Conservation (phyloP, 64 coral and sea anemone genomes). For the Montipora sp. region DNA sequence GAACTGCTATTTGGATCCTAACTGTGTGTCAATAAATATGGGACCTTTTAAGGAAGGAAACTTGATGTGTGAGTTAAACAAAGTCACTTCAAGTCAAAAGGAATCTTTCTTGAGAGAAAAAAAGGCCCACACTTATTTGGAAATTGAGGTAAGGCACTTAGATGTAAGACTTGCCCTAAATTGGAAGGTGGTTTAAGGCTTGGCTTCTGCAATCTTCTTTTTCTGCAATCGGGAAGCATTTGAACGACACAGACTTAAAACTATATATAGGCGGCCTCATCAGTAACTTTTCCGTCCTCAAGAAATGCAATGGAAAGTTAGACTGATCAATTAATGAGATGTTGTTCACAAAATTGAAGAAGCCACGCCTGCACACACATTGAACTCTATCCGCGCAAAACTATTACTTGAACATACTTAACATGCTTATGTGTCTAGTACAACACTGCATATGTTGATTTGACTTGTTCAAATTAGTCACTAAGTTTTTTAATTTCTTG, state of each 20-base stretch:
- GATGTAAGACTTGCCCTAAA: too few relatives aligned
- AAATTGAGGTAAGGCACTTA: background rate
- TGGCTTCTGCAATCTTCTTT: background rate
- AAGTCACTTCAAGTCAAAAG: background rate
- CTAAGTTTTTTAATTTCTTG: too few relatives aligned
- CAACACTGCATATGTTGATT: too few relatives aligned
- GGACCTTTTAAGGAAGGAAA: background rate
- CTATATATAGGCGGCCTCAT: slow-evolving; percentile 3
- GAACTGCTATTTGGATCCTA: background rate
- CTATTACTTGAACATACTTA: background rate
- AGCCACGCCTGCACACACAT: background rate
- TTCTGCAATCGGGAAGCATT: slow-evolving; percentile 25
- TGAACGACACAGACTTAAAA: background rate
- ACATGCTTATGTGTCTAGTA: background rate
- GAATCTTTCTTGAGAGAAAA: accelerated
- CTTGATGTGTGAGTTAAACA: background rate
- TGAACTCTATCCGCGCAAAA: slow-evolving; percentile 15
- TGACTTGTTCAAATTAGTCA: too few relatives aligned
- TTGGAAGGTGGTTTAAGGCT: too few relatives aligned
- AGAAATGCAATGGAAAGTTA: slow-evolving; percentile 25
- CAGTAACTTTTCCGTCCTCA: slow-evolving; percentile 25
- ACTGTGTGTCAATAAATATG: slow-evolving; percentile 27
- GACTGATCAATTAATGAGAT: background rate
- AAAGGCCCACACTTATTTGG: background rate
- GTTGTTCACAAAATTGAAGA: slow-evolving; percentile 36